Base-by-base conservation (phyloP, 64 coral and sea anemone genomes). In the Montipora foliosa region DNA sequence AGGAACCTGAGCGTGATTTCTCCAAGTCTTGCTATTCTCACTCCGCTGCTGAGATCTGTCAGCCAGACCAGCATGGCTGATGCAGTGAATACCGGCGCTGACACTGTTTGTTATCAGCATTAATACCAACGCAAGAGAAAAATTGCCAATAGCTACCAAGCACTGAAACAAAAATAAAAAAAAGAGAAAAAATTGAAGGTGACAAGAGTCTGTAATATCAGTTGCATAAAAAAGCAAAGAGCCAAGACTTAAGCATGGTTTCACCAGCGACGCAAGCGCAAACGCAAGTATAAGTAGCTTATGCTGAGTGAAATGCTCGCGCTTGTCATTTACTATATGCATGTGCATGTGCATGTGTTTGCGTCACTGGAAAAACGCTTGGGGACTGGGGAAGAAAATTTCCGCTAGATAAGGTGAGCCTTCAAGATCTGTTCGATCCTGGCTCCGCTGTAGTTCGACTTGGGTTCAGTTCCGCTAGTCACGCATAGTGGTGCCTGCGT, bases 81-180 rank as follows among this genome's bases (percentile, higher is more conserved):
- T 14, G 90, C 78, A 9, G 89, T 95, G 20, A 99, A 93, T 9
- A 99, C 22, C 22, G 22, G 22, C 84, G 44, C 83, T 88, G 1
- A 82, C 84, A 75, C 92, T 84, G 73, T 96, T 99, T 87, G 97
- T 96, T 87, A 95, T 74, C 66, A 91, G 49, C 79, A 91, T 96
- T n/a, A 96, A 21, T 44, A 96, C 20, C 7, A 99, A 60, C 10
- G 91, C 94, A 4, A 99, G 47, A 44, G 89, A 20, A 44, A 99
- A 64, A 83, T 96, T 94, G 14, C 97, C 97, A 45, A 92, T 92
- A 8, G 97, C 94, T 47, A 99, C 19, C 12, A 91, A 77, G 17
- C 50, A 86, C 52, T 75, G 48, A 92, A 66, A 57, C 6, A 11
- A 57, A 57, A 57, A 6, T 2, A 57, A 24, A 8, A 11, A 78